Evolutionary conservation across 2,113 vertebrate species (phyloP).

Genomic region (Anhinga anhinga): DNA sequence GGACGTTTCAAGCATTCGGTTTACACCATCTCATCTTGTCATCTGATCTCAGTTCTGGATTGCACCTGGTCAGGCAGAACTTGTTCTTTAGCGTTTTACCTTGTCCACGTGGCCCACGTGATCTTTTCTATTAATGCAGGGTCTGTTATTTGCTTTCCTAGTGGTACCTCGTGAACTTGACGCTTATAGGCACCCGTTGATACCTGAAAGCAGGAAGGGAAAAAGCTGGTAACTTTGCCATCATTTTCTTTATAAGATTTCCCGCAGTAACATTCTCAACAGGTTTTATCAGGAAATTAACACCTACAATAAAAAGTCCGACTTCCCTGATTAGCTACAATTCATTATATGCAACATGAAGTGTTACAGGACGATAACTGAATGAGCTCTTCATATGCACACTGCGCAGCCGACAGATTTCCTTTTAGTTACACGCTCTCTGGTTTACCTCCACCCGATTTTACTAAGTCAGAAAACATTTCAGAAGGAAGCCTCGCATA

Average conservation of each 20-base stretch:
- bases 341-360: background rate
- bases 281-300: background rate
- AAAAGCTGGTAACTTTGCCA: background rate
- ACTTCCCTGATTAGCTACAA: background rate
- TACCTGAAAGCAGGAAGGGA: constrained; percentile 75
- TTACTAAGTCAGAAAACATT: background rate
- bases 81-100: constrained; percentile 65
- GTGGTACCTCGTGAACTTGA: constrained; percentile 91
- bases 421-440: background rate
- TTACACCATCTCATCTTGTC: too few species aligned
- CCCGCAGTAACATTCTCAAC: background rate
- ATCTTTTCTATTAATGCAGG: constrained; percentile 82
- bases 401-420: background rate
- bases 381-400: background rate
- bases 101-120: constrained; percentile 98
- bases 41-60: background rate
- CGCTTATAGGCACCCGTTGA: constrained; percentile 90
- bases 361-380: background rate
- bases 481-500: background rate
- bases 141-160: constrained; percentile 88
- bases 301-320: background rate
- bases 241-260: rapidly evolving
- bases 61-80: background rate
- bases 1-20: background rate
- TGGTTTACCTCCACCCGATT: background rate